Conservation (phyloP, 2,113 vertebrate genomes). For the Sylvietta virens region DNA sequence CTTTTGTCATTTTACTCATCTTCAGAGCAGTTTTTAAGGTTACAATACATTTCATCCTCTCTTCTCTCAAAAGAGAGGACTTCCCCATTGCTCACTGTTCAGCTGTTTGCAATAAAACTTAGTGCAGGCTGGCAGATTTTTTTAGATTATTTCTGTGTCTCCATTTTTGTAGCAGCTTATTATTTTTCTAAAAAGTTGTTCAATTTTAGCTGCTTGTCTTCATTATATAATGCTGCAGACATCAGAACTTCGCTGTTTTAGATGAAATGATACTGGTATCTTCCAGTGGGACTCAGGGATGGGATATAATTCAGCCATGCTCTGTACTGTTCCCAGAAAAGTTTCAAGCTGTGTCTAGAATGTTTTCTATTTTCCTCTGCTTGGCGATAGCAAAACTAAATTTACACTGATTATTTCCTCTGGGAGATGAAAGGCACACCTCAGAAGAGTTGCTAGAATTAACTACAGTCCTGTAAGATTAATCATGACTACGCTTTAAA, state of each 20-base stretch:
- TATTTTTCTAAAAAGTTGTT: not conserved
- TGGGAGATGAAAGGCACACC: not conserved
- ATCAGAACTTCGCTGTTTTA: not conserved
- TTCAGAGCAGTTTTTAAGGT: not conserved
- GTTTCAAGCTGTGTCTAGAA: not conserved
- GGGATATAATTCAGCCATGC: not conserved
- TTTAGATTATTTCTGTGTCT: not conserved
- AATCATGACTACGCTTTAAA: not conserved
- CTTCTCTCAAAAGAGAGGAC: not conserved
- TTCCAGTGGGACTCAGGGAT: not conserved
- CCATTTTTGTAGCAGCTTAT: not conserved
- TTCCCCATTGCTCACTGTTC: not conserved
- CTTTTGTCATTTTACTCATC: not conserved
- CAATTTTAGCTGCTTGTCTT: not conserved
- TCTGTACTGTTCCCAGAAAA: not conserved
- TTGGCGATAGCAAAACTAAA: not conserved
- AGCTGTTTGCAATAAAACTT: not conserved
- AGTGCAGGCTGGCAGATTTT: not conserved
- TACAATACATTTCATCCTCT: not conserved
- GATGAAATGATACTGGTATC: not conserved
- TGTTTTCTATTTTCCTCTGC: not conserved
- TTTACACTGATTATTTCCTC: not conserved
- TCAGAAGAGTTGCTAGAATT: not conserved
- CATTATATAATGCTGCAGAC: not conserved
- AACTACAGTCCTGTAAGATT: not conserved